Evolutionary conservation across 2,888 invertebrate genomes (phyloP).

Genomic region (Mystacides longicornis): DNA sequence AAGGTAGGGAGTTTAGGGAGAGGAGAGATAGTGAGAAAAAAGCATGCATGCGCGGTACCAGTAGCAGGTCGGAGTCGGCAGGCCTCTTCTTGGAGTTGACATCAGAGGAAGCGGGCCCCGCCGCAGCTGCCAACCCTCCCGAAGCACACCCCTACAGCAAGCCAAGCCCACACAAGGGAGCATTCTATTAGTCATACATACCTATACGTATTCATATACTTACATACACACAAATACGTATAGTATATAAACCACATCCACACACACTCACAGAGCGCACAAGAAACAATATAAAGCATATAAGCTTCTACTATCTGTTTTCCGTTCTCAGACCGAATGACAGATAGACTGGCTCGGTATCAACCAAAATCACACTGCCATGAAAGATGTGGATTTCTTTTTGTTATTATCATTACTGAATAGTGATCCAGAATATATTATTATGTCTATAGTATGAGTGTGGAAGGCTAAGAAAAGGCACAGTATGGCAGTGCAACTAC

Average conservation of each 20-base stretch:
- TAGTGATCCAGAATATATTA: too few species aligned
- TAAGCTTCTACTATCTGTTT: neutral
- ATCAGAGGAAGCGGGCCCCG: conserved; percentile 58
- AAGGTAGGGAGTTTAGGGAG: conserved; percentile 31
- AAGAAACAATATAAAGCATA: neutral
- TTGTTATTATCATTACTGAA: too few species aligned
- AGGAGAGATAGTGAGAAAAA: conserved; percentile 32
- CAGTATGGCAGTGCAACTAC: too few species aligned
- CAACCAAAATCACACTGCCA: too few species aligned
- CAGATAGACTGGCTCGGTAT: too few species aligned
- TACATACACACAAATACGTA: neutral
- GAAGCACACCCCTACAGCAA: conserved; percentile 40
- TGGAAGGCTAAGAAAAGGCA: too few species aligned
- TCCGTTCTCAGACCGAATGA: too few species aligned
- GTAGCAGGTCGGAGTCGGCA: conserved; percentile 82
- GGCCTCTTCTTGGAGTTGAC: conserved; percentile 95
- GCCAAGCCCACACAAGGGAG: conserved; percentile 24
- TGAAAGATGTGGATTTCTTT: too few species aligned
- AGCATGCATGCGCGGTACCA: conserved; percentile 80
- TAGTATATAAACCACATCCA: neutral
- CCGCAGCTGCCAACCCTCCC: conserved; percentile 50
- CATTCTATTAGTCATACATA: conserved; percentile 23
- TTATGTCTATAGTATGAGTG: too few species aligned
- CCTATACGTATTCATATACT: neutral
- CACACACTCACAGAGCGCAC: neutral